Conservation (phyloP, 2,113 vertebrate species). For the Triplophysa dalaica region DNA sequence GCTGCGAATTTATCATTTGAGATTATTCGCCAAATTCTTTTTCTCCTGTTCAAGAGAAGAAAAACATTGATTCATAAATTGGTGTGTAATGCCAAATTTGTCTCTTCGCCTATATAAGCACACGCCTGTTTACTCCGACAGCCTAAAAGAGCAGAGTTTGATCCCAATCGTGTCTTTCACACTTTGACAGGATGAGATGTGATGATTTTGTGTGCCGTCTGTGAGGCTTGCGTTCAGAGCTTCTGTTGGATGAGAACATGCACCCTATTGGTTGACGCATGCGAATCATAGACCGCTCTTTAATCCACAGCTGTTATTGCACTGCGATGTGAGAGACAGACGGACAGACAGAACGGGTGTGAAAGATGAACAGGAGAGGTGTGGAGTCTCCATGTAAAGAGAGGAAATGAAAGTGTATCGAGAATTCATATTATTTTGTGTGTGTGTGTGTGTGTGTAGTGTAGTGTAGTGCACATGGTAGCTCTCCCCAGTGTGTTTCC, state of each 20-base stretch:
- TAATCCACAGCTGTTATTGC: not conserved
- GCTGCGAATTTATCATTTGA: not conserved
- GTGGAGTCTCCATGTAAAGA: not conserved
- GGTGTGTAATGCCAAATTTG: not conserved
- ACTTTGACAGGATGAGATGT: too few species aligned
- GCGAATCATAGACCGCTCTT: not conserved
- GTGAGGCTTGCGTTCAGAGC: not conserved
- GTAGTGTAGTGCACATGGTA: slow-evolving; percentile 1
- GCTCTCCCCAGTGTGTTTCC: not conserved
- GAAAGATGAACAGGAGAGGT: not conserved
- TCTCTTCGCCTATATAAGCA: too few species aligned
- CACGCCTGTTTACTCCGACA: too few species aligned
- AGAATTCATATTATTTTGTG: not conserved
- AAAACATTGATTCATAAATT: not conserved
- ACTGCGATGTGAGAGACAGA: not conserved
- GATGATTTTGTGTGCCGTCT: too few species aligned
- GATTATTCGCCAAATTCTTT: not conserved
- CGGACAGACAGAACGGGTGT: not conserved
- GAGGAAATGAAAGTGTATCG: not conserved
- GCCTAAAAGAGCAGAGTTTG: too few species aligned
- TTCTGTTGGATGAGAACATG: not conserved
- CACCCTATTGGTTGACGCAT: not conserved
- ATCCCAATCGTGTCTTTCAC: too few species aligned
- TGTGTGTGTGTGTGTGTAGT: too few species aligned
- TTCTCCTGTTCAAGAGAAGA: not conserved